These are phyloP conservation scores for Mionectes olivaceus DNA, from an alignment of 2,797 vertebrate genomes.

Conservation along the genomic window DNA sequence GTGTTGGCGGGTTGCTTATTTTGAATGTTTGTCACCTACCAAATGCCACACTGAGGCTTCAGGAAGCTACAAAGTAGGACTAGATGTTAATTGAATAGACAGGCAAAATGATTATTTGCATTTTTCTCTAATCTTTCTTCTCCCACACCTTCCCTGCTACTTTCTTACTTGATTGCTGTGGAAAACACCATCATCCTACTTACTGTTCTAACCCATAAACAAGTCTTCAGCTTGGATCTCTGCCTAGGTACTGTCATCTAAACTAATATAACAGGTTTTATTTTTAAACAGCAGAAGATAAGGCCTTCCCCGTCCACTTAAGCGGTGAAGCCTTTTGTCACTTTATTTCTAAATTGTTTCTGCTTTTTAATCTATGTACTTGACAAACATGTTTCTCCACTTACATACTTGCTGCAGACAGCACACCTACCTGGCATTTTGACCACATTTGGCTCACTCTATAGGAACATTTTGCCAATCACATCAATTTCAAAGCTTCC, in stretches of 20 bases:
- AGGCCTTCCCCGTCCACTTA: conserved; percentile 11
- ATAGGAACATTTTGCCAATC: not conserved
- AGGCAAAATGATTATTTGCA: conserved; percentile 55
- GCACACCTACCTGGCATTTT: not conserved
- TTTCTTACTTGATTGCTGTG: conserved; percentile 37
- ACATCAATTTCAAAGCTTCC: not conserved
- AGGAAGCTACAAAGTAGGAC: conserved; percentile 51
- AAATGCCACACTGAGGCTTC: conserved; percentile 27
- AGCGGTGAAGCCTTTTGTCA: conserved; percentile 4
- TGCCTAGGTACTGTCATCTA: conserved; percentile 40
- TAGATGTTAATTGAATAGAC: conserved; percentile 62
- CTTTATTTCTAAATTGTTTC: not conserved
- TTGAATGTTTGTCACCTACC: conserved; percentile 49
- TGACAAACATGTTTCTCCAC: not conserved
- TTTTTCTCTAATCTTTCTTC: conserved; percentile 70
- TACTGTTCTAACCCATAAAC: conserved; percentile 57
- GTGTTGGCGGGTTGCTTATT: not conserved
- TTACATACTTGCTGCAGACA: not conserved
- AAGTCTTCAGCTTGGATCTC: conserved; percentile 37
- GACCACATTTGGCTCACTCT: not conserved
- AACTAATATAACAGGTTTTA: conserved; percentile 32
- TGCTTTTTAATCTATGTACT: not conserved
- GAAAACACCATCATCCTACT: conserved; percentile 65
- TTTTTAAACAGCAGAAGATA: conserved; percentile 40
- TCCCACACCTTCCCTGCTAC: conserved; percentile 21